phyloP scores from a whole-genome alignment of 23 tunicate species.

The Styela plicata region DNA sequence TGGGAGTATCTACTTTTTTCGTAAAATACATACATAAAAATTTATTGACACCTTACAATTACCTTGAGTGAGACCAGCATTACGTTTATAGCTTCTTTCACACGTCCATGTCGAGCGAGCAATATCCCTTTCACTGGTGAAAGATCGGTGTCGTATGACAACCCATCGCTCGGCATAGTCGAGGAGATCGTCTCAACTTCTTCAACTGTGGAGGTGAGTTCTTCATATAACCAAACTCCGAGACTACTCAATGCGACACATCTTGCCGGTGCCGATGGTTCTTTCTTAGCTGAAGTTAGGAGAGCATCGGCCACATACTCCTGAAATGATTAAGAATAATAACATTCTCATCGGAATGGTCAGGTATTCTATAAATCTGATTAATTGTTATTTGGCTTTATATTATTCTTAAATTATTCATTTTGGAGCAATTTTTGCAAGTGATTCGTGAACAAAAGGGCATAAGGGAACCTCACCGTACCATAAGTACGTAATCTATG shows the following conservation, averaged over 20 bases:
- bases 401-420: too few relatives aligned
- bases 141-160: background rate
- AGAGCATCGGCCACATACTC: constrained; percentile 84
- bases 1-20: too few relatives aligned
- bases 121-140: constrained; percentile 31
- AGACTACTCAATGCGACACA: constrained; percentile 79
- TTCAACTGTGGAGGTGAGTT: constrained; percentile 43
- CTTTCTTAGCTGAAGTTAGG: constrained; percentile 63
- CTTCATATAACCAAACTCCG: constrained; percentile 91
- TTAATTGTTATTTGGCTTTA: too few relatives aligned
- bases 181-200: background rate
- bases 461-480: too few relatives aligned
- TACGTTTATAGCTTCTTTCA: constrained; percentile 77
- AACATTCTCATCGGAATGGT: too few relatives aligned
- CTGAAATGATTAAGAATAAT: constrained; percentile 32
- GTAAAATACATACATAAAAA: too few relatives aligned
- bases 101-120: constrained; percentile 44
- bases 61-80: constrained; percentile 75
- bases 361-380: too few relatives aligned
- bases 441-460: too few relatives aligned
- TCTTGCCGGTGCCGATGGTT: constrained; percentile 70
- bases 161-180: background rate
- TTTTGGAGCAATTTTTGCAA: too few relatives aligned
- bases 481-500: too few relatives aligned
- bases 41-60: too few relatives aligned